Base-by-base conservation (phyloP, 2,888 invertebrate genomes). In the Norana najaformis region DNA sequence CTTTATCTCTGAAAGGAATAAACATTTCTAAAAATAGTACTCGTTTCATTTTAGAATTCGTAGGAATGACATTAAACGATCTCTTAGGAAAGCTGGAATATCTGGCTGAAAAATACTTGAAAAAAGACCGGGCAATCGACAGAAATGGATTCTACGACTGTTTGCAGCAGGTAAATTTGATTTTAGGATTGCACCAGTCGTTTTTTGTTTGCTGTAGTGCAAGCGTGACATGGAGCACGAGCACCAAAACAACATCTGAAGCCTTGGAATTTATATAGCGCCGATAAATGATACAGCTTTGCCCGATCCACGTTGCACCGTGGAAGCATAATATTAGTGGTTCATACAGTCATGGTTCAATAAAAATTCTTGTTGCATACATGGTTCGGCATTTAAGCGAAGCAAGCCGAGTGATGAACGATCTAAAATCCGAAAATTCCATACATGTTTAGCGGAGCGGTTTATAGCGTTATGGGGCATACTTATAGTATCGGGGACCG, bases 71-170 rank as follows among this genome's bases (percentile, higher is more conserved):
- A n/a, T 69, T 69, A n/a, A n/a, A 69, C 69, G n/a, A 8, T 69
- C 2, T 69, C 11, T 69, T 69, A 69, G 8, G 69, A 69, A 69
- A 69, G 69, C 69, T 69, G 69, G 69, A 69, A n/a, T n/a, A 6
- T 69, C 69, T 69, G 69, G 69, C 69, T n/a, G 11, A n/a, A 69
- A 69, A 69, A 69, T 69, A 69, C 69, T 69, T 69, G 30, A 69
- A n/a, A 69, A 69, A 69, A 69, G 30, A n/a, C 30, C 69, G 69
- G 11, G 30, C 30, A n/a, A 69, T 69, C 69, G n/a, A 69, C 69
- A 69, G 69, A 69, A 69, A 69, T 69, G 69, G 69, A 69, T 69
- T 69, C n/a, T 69, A 69, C 69, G 69, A 69, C 30, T 69, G 69
- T n/a, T 69, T 69, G 69, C 69, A 69, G 16, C 69, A 69, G 69